Evolutionary conservation across 2,888 invertebrate genomes (phyloP).

Genomic region (Idaea dimidiata): DNA sequence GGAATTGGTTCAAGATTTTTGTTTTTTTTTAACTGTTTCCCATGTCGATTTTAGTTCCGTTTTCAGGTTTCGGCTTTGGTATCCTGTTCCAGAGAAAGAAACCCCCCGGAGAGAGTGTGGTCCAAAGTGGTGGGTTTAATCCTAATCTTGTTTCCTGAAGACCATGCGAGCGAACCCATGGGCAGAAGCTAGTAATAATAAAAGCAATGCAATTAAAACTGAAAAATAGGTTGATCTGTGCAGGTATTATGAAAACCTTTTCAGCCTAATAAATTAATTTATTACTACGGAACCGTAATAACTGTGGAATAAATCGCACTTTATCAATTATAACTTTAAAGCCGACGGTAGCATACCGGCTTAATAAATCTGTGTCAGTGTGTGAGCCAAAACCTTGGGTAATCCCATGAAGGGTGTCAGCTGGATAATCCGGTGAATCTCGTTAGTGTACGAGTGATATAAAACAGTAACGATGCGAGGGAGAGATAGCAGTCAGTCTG

Average conservation of each 20-base stretch:
- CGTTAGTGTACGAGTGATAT: slow-evolving; percentile 60
- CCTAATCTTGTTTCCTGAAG: too few relatives aligned
- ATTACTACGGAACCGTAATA: slow-evolving; percentile 14
- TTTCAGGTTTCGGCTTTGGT: too few relatives aligned
- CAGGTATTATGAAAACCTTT: slow-evolving; percentile 6
- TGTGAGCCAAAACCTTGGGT: slow-evolving; percentile 52
- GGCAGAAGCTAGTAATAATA: too few relatives aligned
- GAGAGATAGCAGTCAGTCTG: slow-evolving; percentile 71
- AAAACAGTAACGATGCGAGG: slow-evolving; percentile 42
- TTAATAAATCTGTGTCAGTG: slow-evolving; percentile 59
- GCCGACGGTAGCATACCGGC: background rate
- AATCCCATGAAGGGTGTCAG: slow-evolving; percentile 70
- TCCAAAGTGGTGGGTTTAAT: too few relatives aligned
- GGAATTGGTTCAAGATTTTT: too few relatives aligned
- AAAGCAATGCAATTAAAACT: too few relatives aligned
- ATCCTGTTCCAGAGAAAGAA: too few relatives aligned
- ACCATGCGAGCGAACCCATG: too few relatives aligned
- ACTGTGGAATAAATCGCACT: background rate
- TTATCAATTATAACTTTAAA: slow-evolving; percentile 1
- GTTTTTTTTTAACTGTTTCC: too few relatives aligned
- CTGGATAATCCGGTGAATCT: slow-evolving; percentile 67
- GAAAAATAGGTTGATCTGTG: too few relatives aligned
- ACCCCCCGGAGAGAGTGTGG: too few relatives aligned
- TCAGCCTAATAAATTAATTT: slow-evolving; percentile 33
- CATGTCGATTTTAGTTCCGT: too few relatives aligned